A percentile compares a stretch with the other conserved stretches of the same genome.
Evolutionary conservation across 92 coral and sea anemone species (phyloP).

Genomic region (Siderastrea radians): DNA sequence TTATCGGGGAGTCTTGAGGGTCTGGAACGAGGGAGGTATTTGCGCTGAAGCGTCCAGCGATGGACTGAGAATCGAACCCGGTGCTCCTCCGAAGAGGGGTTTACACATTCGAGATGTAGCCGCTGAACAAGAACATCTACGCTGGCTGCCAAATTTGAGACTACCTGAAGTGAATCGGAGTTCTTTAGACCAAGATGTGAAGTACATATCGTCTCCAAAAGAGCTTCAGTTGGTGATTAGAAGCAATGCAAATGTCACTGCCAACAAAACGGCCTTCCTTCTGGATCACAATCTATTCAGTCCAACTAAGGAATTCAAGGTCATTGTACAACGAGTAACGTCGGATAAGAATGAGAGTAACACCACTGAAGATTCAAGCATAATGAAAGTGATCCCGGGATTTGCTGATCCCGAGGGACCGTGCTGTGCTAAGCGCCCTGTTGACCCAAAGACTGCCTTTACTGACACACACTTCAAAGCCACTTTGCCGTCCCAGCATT

Average conservation of each 20-base stretch:
- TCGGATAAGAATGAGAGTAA: conserved; percentile 80
- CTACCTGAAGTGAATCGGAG: conserved; percentile 67
- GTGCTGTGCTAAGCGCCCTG: conserved; percentile 76
- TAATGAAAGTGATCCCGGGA: conserved; percentile 76
- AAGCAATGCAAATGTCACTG: conserved; percentile 37
- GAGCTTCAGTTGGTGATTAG: conserved; percentile 62
- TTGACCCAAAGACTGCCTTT: conserved; percentile 35
- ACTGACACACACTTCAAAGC: conserved; percentile 90
- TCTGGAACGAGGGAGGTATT: conserved; percentile 83
- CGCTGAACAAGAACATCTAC: conserved; percentile 73
- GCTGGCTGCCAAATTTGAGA: conserved; percentile 86
- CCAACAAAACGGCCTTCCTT: conserved; percentile 34
- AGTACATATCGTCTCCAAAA: conserved; percentile 73
- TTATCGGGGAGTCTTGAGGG: conserved; percentile 86
- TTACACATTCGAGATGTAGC: conserved; percentile 72
- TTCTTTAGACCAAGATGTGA: conserved; percentile 54
- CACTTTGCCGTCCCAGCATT: conserved; percentile 56
- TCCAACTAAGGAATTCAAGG: conserved; percentile 77
- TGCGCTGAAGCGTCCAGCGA: conserved; percentile 84
- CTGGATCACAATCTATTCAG: conserved; percentile 67
- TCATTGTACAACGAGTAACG: conserved; percentile 78
- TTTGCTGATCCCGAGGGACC: conserved; percentile 83
- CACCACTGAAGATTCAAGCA: conserved; percentile 71
- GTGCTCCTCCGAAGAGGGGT: conserved; percentile 76
- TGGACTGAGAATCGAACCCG: conserved; percentile 85